These are phyloP conservation scores for Brachyptera putata DNA, from an alignment of 2,888 invertebrate species.

Conservation along the genomic window DNA sequence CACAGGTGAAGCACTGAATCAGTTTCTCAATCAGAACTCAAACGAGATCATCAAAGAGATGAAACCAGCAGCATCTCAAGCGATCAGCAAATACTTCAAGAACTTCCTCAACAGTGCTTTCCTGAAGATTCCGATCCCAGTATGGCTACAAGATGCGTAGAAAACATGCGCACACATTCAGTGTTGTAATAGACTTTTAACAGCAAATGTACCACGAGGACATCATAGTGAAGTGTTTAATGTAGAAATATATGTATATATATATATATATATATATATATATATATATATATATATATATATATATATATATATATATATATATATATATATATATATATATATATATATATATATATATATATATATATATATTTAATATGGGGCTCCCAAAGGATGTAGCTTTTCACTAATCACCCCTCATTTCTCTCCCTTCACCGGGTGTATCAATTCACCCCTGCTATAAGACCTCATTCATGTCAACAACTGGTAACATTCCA, in stretches of 20 bases:
- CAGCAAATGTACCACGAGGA: background rate
- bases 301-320: background rate
- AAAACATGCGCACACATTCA: background rate
- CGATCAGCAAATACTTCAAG: constrained; percentile 70
- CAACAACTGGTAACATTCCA: no score
- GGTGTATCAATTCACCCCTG: no score
- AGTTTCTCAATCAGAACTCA: constrained; percentile 75
- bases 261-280: no score
- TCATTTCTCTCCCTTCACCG: no score
- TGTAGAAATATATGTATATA: no score
- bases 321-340: background rate
- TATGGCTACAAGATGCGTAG: constrained; percentile 52
- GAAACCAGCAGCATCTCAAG: constrained; percentile 68
- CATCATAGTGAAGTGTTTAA: background rate
- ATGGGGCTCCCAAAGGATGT: no score
- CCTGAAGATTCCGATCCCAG: constrained; percentile 63
- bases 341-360: constrained; percentile 23
- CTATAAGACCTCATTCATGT: no score
- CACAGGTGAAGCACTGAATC: constrained; percentile 75
- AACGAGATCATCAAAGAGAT: constrained; percentile 78
- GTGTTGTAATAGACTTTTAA: background rate
- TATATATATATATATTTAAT: constrained; percentile 21
- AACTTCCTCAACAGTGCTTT: constrained; percentile 69
- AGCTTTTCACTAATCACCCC: no score
- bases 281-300: no score